Evolutionary conservation across 2,888 invertebrate genomes (phyloP).

Genomic region (Nymphalis urticae): DNA sequence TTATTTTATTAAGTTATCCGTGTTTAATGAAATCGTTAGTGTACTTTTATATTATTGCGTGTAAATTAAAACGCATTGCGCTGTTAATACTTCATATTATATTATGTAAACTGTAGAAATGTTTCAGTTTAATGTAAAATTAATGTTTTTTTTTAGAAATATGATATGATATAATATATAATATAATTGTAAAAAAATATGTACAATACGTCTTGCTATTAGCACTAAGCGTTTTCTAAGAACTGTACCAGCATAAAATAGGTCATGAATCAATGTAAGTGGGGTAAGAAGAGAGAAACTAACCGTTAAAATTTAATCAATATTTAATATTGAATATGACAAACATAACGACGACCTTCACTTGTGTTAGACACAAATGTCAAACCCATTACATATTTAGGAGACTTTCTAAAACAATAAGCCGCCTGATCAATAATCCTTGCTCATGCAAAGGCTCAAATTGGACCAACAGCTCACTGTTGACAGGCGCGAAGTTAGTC

Average conservation of each 20-base stretch:
- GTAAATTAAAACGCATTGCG: background rate
- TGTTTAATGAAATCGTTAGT: too few relatives aligned
- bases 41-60: background rate
- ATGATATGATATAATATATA: too few relatives aligned
- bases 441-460: slow-evolving; percentile 39
- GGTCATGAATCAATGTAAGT: slow-evolving; percentile 33
- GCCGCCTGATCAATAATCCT: slow-evolving; percentile 57
- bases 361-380: slow-evolving; percentile 10
- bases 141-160: too few relatives aligned
- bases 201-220: background rate
- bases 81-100: background rate
- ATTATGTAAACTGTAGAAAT: too few relatives aligned
- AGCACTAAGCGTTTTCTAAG: slow-evolving; percentile 12
- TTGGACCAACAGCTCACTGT: slow-evolving; percentile 39
- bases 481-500: slow-evolving; percentile 50
- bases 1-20: too few relatives aligned
- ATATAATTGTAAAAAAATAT: background rate
- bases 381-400: slow-evolving; percentile 12
- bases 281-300: slow-evolving; percentile 24
- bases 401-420: slow-evolving; percentile 16
- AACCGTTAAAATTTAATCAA: slow-evolving; percentile 34
- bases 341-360: slow-evolving; percentile 31
- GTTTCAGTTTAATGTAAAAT: too few relatives aligned
- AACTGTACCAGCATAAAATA: slow-evolving; percentile 26
- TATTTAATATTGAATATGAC: slow-evolving; percentile 33